Conservation (phyloP, 2,797 vertebrate genomes). For the Macrochelys suwanniensis region DNA sequence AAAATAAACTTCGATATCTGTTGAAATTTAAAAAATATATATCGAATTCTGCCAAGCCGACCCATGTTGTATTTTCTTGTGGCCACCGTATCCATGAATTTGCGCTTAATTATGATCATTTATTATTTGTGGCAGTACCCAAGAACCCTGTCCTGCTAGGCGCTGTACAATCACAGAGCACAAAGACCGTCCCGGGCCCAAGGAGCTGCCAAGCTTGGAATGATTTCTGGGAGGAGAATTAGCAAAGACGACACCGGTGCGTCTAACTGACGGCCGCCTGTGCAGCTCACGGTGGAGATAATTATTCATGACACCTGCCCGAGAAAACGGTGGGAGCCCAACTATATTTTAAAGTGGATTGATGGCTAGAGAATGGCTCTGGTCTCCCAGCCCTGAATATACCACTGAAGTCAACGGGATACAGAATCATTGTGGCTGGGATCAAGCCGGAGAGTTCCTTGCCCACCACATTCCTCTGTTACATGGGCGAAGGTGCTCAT, state of each 20-base stretch:
- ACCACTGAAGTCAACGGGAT: background rate
- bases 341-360: background rate
- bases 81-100: background rate
- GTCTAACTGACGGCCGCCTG: too few relatives aligned
- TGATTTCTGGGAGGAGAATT: background rate
- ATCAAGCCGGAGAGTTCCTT: background rate
- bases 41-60: background rate
- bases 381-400: background rate
- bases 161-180: too few relatives aligned
- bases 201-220: background rate
- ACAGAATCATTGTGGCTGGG: background rate
- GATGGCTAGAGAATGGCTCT: background rate
- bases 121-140: background rate
- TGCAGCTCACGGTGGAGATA: background rate
- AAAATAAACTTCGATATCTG: background rate
- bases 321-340: background rate
- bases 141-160: too few relatives aligned
- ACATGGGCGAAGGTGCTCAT: background rate
- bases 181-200: background rate
- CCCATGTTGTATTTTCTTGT: too few relatives aligned
- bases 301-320: background rate
- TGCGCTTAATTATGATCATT: background rate
- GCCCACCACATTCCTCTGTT: background rate
- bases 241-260: too few relatives aligned
- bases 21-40: background rate